phyloP scores from a whole-genome alignment of 2,113 vertebrate genomes.

The Emydocephalus ijimae region DNA sequence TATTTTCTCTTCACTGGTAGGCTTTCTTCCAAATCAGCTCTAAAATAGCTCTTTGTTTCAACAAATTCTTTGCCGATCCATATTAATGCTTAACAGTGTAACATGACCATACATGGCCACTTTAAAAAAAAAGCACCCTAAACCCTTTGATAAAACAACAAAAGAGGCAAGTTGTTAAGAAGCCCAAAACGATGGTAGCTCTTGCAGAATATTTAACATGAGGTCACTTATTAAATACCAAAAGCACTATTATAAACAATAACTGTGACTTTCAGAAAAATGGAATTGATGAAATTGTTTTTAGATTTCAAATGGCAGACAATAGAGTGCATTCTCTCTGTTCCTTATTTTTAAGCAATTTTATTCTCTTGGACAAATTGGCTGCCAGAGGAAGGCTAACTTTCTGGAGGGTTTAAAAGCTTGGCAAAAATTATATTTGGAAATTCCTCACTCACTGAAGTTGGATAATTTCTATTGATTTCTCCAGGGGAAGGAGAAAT shows the following conservation, averaged over 20 bases:
- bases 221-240: constrained; percentile 48
- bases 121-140: constrained; percentile 44
- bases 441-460: background rate
- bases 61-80: constrained; percentile 66
- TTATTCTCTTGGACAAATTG: constrained; percentile 22
- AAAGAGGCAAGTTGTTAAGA: constrained; percentile 55
- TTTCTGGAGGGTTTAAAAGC: background rate
- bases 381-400: background rate
- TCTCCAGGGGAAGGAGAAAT: background rate
- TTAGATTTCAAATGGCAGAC: constrained; percentile 38
- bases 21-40: constrained; percentile 63
- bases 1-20: constrained; percentile 50
- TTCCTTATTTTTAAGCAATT: background rate
- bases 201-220: constrained; percentile 54
- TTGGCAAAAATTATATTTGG: background rate
- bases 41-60: constrained; percentile 69
- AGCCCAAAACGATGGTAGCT: constrained; percentile 39
- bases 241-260: constrained; percentile 31
- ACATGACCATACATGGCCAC: constrained; percentile 64
- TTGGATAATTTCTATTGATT: background rate
- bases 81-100: constrained; percentile 58
- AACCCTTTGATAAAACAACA: constrained; percentile 61
- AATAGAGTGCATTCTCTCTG: constrained; percentile 31
- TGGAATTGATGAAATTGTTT: constrained; percentile 30
- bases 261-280: constrained; percentile 37